Conservation (phyloP, 2,888 invertebrate species). For the Himalopsyche japonica region DNA sequence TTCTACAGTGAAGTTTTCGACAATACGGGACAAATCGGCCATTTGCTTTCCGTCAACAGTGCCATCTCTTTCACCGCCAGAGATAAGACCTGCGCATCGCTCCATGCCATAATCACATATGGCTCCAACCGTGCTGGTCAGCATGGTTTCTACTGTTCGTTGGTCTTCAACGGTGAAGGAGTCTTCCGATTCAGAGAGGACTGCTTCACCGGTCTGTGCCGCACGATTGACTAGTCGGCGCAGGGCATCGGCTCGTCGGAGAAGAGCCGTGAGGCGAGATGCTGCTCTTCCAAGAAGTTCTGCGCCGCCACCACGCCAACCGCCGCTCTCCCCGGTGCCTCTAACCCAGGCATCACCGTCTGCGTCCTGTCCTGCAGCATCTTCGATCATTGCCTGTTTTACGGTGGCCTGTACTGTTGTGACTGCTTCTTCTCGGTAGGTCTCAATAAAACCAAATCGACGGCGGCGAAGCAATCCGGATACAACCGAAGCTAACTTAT, state of each 20-base stretch:
- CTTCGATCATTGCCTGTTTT: conserved; percentile 86
- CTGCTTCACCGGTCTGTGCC: conserved; percentile 63
- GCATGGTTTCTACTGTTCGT: conserved; percentile 67
- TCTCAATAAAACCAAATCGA: conserved; percentile 85
- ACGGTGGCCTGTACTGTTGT: conserved; percentile 86
- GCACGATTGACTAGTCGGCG: conserved; percentile 79
- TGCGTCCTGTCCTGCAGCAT: conserved; percentile 59
- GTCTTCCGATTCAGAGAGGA: conserved; percentile 67
- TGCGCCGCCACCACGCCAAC: conserved; percentile 27
- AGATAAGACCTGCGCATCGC: conserved; percentile 84
- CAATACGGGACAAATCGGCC: conserved; percentile 72
- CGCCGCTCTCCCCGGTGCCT: conserved; percentile 27
- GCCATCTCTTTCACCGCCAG: conserved; percentile 71
- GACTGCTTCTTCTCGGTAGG: conserved; percentile 85
- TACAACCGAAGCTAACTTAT: conserved; percentile 84
- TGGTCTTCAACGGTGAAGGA: conserved; percentile 74
- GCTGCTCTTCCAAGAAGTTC: conserved; percentile 69
- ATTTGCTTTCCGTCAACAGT: conserved; percentile 76
- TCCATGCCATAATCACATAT: conserved; percentile 93
- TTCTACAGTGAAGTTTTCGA: conserved; percentile 76
- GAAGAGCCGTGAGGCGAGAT: conserved; percentile 18
- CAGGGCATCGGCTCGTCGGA: conserved; percentile 70
- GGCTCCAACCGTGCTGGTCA: conserved; percentile 77
- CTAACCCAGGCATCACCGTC: conserved; percentile 51
- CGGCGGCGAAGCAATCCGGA: conserved; percentile 88